Evolutionary conservation across 2,888 invertebrate genomes (phyloP).

Genomic region (Ypsolopha sequella): DNA sequence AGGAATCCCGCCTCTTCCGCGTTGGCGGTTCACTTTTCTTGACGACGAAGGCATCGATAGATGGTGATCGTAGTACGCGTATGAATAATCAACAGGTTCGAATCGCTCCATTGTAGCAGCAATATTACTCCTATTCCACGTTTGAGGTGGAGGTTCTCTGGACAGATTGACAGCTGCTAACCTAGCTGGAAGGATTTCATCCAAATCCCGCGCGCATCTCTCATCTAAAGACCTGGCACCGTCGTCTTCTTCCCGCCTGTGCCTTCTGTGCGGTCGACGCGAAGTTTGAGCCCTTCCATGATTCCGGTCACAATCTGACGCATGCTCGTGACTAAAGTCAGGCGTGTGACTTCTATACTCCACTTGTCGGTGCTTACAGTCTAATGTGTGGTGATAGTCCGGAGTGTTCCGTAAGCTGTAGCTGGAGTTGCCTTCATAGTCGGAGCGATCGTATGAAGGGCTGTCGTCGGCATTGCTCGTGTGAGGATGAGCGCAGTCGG

Average conservation of each 20-base stretch:
- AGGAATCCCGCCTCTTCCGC: conserved; percentile 52
- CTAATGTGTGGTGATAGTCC: conserved; percentile 51
- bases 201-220: conserved; percentile 58
- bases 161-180: conserved; percentile 61
- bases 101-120: conserved; percentile 76
- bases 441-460: conserved; percentile 57
- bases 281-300: conserved; percentile 52
- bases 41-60: conserved; percentile 73
- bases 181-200: conserved; percentile 63
- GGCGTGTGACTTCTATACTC: conserved; percentile 59
- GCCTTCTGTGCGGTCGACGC: conserved; percentile 45
- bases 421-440: conserved; percentile 55
- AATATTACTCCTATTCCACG: conserved; percentile 74
- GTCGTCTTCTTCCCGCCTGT: conserved; percentile 54
- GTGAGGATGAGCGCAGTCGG: conserved; percentile 61
- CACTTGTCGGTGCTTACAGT: conserved; percentile 49
- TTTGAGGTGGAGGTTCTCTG: conserved; percentile 54
- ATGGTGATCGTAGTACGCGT: conserved; percentile 85
- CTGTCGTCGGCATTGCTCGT: conserved; percentile 60
- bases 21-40: conserved; percentile 52
- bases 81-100: conserved; percentile 82
- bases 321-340: conserved; percentile 52
- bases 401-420: conserved; percentile 52
- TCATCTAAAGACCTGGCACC: conserved; percentile 61
- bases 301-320: conserved; percentile 46